These are phyloP conservation scores for Lanius collurio DNA, from an alignment of 2,113 vertebrate genomes.

Conservation along the genomic window DNA sequence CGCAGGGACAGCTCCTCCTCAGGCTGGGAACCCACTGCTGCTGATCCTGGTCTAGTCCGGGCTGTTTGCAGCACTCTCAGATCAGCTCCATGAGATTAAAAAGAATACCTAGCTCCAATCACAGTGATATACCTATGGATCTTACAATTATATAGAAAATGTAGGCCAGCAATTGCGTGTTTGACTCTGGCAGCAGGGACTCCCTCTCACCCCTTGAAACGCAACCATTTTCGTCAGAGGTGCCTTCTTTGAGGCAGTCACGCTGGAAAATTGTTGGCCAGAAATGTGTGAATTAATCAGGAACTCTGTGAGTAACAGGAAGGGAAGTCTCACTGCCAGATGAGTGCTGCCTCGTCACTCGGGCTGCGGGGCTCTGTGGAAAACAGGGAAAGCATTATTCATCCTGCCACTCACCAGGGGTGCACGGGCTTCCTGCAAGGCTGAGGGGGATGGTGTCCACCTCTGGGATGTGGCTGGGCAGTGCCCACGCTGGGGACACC, in stretches of 20 bases:
- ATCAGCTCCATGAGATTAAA: not conserved
- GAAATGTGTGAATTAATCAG: constrained; percentile 40
- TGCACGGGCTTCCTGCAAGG: not conserved
- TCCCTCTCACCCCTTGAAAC: not conserved
- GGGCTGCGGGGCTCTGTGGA: rapidly evolving
- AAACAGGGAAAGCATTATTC: not conserved
- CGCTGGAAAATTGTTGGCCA: not conserved
- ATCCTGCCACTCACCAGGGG: not conserved
- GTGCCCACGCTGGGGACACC: not conserved
- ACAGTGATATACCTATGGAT: not conserved
- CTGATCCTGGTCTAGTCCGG: rapidly evolving
- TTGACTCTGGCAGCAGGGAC: not conserved
- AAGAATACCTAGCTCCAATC: rapidly evolving
- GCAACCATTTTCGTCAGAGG: not conserved
- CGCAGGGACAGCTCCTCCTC: not conserved
- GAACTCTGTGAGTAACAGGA: constrained; percentile 47
- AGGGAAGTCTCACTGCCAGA: not conserved
- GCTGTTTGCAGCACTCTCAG: not conserved
- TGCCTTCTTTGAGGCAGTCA: not conserved
- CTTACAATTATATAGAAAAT: not conserved
- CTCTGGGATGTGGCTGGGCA: not conserved
- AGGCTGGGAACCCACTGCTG: not conserved
- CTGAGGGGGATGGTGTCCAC: rapidly evolving
- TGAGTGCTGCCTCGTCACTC: not conserved
- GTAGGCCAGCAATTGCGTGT: not conserved